A percentile compares a stretch with the other conserved stretches of the same genome.
Conservation (phyloP, 2,888 invertebrate genomes). For the Mallateleia sp. region DNA sequence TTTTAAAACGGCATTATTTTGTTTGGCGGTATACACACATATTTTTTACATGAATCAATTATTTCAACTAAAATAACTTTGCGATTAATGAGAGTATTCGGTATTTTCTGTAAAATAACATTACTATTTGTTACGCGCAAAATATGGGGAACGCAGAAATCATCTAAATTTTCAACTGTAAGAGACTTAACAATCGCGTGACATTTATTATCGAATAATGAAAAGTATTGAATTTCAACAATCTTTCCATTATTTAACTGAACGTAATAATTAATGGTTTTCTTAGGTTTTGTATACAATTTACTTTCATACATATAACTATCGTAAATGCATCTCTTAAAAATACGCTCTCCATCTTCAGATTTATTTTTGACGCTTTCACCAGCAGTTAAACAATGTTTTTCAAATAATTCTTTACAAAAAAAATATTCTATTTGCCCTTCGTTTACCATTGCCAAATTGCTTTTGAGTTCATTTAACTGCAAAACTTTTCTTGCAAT, state of each 20-base stretch:
- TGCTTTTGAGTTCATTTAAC: constrained; percentile 27
- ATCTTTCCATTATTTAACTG: background rate
- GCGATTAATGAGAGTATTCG: background rate
- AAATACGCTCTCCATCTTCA: background rate
- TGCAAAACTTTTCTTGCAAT: constrained; percentile 21
- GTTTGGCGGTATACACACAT: background rate
- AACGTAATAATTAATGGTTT: constrained; percentile 1
- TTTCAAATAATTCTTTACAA: constrained; percentile 2
- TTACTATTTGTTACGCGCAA: background rate
- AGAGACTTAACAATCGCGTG: background rate
- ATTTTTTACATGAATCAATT: background rate
- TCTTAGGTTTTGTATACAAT: background rate
- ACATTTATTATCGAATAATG: background rate
- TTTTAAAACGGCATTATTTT: constrained; percentile 15
- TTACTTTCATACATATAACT: constrained; percentile 22
- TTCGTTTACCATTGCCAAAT: constrained; percentile 11
- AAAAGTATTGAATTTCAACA: background rate
- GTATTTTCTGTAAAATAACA: background rate
- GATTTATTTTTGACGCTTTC: background rate
- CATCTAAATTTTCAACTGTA: background rate
- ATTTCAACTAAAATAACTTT: constrained; percentile 3
- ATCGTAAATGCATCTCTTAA: constrained; percentile 16
- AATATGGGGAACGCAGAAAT: background rate
- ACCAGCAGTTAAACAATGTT: background rate
- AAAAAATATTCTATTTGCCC: constrained; percentile 12